Evolutionary conservation across 1,140 invertebrate species (phyloP), one percentile per base, ranked within the genome.

Genomic region (Grapholita molesta): DNA sequence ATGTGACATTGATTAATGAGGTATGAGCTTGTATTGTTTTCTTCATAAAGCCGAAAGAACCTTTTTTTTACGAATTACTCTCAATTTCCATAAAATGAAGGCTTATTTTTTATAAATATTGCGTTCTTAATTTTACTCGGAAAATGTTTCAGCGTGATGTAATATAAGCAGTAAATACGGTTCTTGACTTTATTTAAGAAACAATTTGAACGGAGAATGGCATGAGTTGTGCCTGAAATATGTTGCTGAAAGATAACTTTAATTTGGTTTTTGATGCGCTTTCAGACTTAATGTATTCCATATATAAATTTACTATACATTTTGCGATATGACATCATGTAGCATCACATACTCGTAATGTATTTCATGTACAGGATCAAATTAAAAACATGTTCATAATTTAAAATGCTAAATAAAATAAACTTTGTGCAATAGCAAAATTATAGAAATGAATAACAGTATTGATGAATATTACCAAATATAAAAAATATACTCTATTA

Each of bases 1-100:
- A 71, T 67, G 69, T 78, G 82, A 80, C 76, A 66, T 84, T 84
- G 82, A 84, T 84, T 79, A 81, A 84, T 81, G 80, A 78, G 67
- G 64, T 52, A 42, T 66, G 55, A 61, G 55, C 74, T 75, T 78
- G 72, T 78, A 80, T 81, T 83, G 79, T 83, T 70, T 70, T 64
- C 69, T 66, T 57, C 69, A 42, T 70, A 55, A 30, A 71, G 64
- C 38, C 38, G 24, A 73, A 38, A 70, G 48, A 61, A 72, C 74
- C 70, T 70, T 73, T 69, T 71, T 30, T 61, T 61, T 30, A 30
- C 25, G 55, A 61, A 61, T 61, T 61, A 61, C 55, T 28, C 28
- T 61, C 55, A 61, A 61, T 61, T 61, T 61, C 55, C 55, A 25
- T 61, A 61, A 61, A 61, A 61, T 61, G 55, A 61, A 61, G 55